Percentiles rank a stretch among this genome's conserved stretches.
Conservation (phyloP, 2,888 invertebrate genomes). For the Clusia tigrina region DNA sequence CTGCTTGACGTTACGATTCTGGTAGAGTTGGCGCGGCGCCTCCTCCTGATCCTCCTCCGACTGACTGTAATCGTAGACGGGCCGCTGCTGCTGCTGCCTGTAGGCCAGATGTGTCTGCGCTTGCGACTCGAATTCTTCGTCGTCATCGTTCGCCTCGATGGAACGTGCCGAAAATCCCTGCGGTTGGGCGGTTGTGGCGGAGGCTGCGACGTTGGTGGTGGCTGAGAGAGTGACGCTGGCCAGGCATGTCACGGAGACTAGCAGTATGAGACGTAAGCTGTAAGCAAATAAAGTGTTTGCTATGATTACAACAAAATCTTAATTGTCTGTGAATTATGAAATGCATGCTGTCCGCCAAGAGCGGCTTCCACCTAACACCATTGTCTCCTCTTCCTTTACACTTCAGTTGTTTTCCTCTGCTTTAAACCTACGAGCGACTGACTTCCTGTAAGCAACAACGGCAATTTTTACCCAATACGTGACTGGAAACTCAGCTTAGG, state of each 20-base stretch:
- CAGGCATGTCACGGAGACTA: slow-evolving; percentile 54
- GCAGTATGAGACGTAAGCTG: slow-evolving; percentile 49
- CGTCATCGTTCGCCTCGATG: slow-evolving; percentile 48
- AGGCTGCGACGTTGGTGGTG: slow-evolving; percentile 41
- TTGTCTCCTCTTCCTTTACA: too few relatives aligned
- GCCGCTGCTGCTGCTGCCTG: slow-evolving; percentile 47
- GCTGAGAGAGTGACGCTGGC: slow-evolving; percentile 43
- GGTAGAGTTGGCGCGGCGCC: slow-evolving; percentile 56
- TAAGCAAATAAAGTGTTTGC: neutral
- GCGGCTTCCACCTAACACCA: too few relatives aligned
- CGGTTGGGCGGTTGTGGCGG: slow-evolving; percentile 56
- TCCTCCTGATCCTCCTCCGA: slow-evolving; percentile 62
- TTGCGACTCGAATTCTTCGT: slow-evolving; percentile 60
- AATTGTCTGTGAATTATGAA: too few relatives aligned
- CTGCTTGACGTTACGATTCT: slow-evolving; percentile 55
- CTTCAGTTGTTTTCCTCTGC: too few relatives aligned
- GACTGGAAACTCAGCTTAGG: too few relatives aligned
- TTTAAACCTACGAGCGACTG: too few relatives aligned
- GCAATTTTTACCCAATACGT: too few relatives aligned
- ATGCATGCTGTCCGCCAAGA: too few relatives aligned
- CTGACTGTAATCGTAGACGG: slow-evolving; percentile 57
- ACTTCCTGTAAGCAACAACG: too few relatives aligned
- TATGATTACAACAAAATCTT: slow-evolving; percentile 11
- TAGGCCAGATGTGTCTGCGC: slow-evolving; percentile 63
- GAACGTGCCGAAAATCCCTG: slow-evolving; percentile 59